phyloP scores from a whole-genome alignment of 2,888 invertebrate genomes.

The Cheilosia urbana region DNA sequence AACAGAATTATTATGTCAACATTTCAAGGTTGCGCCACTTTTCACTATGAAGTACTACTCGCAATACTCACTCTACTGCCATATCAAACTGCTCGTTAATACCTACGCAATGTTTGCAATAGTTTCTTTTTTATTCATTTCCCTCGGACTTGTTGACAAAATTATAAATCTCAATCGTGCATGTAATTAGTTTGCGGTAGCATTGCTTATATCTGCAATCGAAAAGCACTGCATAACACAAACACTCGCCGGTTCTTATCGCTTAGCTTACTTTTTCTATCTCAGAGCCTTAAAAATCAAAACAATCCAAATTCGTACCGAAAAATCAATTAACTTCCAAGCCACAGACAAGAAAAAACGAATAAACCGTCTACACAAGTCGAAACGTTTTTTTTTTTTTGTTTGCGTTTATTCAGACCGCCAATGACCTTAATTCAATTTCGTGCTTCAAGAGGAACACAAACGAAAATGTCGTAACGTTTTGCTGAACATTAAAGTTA shows the following conservation, averaged over 20 bases:
- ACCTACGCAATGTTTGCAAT: background rate
- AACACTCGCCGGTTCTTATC: conserved; percentile 17
- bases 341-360: conserved; percentile 19
- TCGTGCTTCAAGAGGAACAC: conserved; percentile 57
- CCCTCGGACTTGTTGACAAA: conserved; percentile 18
- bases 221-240: background rate
- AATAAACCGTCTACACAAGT: conserved; percentile 37
- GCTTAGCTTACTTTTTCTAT: background rate
- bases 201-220: conserved; percentile 37
- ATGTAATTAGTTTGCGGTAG: conserved; percentile 62
- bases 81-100: background rate
- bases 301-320: conserved; percentile 50
- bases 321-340: conserved; percentile 49
- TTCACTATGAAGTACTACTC: no score
- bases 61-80: no score
- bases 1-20: no score
- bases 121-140: background rate
- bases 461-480: conserved; percentile 67
- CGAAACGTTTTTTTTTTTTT: conserved; percentile 30
- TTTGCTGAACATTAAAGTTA: conserved; percentile 47
- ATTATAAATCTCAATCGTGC: conserved; percentile 40
- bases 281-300: conserved; percentile 24
- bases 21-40: no score
- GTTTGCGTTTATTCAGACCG: conserved; percentile 17
- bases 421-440: conserved; percentile 72